These are phyloP conservation scores for Bombus breviceps DNA, from an alignment of 1,140 invertebrate genomes.

Conservation along the genomic window DNA sequence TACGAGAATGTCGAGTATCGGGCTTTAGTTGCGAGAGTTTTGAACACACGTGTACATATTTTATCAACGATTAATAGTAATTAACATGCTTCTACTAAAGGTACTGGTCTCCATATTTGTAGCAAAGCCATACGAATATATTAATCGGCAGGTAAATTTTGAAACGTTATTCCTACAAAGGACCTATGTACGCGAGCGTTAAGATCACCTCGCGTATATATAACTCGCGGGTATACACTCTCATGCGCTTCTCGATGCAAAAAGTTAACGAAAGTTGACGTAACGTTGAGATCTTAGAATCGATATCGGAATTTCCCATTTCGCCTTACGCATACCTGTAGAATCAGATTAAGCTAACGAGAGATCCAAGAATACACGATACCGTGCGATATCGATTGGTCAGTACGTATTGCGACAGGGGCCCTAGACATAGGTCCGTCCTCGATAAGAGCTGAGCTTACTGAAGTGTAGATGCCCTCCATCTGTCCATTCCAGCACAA, in stretches of 20 bases:
- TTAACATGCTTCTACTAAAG: background rate
- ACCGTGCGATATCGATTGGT: constrained; percentile 55
- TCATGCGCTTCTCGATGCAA: background rate
- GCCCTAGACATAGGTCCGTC: constrained; percentile 74
- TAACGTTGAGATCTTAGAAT: background rate
- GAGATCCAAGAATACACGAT: background rate
- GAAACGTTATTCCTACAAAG: background rate
- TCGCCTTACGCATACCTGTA: background rate
- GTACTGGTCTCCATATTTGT: background rate
- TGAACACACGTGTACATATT: background rate
- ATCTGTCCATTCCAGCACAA: constrained; percentile 93
- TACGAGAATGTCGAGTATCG: background rate
- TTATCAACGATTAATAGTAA: background rate
- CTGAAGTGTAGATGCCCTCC: constrained; percentile 86
- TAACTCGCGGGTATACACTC: background rate
- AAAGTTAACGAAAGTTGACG: background rate
- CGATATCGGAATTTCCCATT: background rate
- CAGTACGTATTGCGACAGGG: constrained; percentile 69
- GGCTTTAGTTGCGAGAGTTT: background rate
- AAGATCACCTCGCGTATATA: background rate
- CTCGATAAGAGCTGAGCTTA: constrained; percentile 83
- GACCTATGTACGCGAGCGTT: background rate
- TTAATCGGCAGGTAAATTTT: background rate
- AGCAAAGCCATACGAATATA: background rate
- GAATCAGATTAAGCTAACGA: background rate